phyloP scores from a whole-genome alignment of 2,113 vertebrate species.

The Alces alces region DNA sequence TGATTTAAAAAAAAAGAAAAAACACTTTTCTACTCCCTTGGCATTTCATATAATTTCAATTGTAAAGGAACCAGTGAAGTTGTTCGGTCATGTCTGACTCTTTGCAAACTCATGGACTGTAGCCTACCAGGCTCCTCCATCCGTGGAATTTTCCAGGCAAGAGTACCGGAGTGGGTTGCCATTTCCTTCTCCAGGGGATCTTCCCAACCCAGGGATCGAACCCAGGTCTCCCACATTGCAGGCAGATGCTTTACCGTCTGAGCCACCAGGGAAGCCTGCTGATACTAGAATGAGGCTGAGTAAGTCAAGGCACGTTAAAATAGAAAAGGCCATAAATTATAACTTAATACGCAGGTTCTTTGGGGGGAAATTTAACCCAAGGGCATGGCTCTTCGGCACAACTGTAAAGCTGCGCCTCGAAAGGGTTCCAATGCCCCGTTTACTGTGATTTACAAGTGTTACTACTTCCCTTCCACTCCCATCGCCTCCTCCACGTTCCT shows the following conservation, averaged over 20 bases:
- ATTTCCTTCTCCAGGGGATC: neutral
- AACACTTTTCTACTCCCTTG: neutral
- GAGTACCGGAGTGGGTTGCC: rapidly evolving
- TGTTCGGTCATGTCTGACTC: neutral
- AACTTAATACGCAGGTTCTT: neutral
- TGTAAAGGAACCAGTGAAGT: neutral
- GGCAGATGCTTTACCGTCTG: neutral
- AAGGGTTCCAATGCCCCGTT: neutral
- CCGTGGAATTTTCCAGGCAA: neutral
- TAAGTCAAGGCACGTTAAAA: neutral
- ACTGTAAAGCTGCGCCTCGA: neutral
- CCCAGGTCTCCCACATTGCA: neutral
- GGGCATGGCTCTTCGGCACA: neutral
- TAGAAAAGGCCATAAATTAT: neutral
- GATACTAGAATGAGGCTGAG: neutral
- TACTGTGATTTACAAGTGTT: neutral
- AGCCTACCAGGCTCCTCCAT: neutral
- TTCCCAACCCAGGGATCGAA: neutral
- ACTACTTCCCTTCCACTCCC: neutral
- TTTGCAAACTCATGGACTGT: neutral
- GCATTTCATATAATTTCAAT: constrained; percentile 2
- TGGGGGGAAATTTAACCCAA: neutral
- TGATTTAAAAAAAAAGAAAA: neutral
- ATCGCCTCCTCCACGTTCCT: neutral
- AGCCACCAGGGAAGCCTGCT: neutral